These are phyloP conservation scores for Rhynchomys soricoides DNA, from an alignment of 2,113 vertebrate genomes.

Conservation along the genomic window DNA sequence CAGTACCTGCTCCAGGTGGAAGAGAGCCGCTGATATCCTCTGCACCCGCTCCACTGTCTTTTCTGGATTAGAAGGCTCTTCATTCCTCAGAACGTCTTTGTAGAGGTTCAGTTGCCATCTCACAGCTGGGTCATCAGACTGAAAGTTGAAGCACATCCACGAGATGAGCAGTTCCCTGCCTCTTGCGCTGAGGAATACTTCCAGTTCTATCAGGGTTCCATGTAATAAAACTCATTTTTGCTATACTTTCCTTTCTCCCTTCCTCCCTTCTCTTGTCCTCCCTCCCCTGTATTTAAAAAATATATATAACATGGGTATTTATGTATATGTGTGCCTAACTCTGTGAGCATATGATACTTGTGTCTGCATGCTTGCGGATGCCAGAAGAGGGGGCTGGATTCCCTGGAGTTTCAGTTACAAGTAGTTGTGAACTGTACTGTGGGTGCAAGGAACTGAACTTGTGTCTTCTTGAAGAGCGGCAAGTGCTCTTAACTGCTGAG, in stretches of 20 bases:
- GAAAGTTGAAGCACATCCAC: slow-evolving; percentile 58
- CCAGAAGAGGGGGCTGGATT: background rate
- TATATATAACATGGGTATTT: background rate
- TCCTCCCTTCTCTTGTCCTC: background rate
- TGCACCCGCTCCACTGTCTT: slow-evolving; percentile 95
- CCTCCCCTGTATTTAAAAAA: background rate
- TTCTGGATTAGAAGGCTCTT: slow-evolving; percentile 92
- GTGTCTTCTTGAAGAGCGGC: background rate
- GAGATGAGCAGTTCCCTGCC: background rate
- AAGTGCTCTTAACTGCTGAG: background rate
- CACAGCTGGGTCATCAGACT: slow-evolving; percentile 98
- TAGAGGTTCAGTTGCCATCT: slow-evolving; percentile 98
- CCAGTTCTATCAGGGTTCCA: background rate
- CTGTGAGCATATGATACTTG: background rate
- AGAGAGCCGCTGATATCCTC: slow-evolving; percentile 97
- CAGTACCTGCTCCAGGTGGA: slow-evolving; percentile 93
- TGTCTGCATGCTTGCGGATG: background rate
- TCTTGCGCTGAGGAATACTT: background rate
- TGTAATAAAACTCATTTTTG: background rate
- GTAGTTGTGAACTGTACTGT: background rate
- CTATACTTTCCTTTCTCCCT: background rate
- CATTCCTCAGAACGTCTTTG: slow-evolving; percentile 93
- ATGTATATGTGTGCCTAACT: background rate
- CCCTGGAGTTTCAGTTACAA: background rate
- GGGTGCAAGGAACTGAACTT: background rate